Percentiles rank a stretch among this genome's conserved stretches.
Evolutionary conservation across 1,140 invertebrate species (phyloP).

Genomic region (Dryas iulia): DNA sequence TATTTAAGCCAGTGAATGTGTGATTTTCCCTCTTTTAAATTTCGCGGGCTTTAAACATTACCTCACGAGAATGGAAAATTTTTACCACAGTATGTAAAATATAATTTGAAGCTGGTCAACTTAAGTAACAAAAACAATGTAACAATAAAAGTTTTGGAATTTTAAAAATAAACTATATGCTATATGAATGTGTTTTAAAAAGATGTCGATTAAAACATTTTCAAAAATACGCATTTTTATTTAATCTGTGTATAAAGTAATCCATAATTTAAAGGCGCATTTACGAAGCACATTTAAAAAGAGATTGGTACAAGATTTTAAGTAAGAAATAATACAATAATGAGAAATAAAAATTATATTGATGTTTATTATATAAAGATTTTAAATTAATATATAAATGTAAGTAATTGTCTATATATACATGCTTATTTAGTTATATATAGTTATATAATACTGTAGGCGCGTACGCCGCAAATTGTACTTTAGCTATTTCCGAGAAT

Average conservation of each 20-base stretch:
- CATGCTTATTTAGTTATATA: neutral
- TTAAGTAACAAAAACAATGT: too few species aligned
- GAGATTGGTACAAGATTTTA: neutral
- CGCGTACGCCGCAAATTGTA: constrained; percentile 16
- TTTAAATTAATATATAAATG: neutral
- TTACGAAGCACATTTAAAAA: neutral
- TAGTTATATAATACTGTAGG: neutral
- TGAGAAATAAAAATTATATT: neutral
- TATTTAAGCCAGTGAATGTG: too few species aligned
- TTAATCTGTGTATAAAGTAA: neutral
- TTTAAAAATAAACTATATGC: too few species aligned
- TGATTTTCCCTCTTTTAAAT: neutral
- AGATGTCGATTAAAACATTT: too few species aligned
- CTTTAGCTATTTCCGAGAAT: constrained; percentile 52
- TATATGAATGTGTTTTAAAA: too few species aligned
- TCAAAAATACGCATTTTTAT: too few species aligned
- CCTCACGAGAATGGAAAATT: neutral
- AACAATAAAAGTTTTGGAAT: too few species aligned
- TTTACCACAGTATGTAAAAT: neutral
- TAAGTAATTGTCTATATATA: neutral
- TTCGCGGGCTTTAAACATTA: too few species aligned
- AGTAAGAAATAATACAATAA: neutral
- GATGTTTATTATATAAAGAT: neutral
- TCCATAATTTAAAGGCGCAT: neutral
- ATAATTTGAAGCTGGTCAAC: too few species aligned